Base-by-base conservation (phyloP, 2,113 vertebrate genomes). In the Tenrec ecaudatus region DNA sequence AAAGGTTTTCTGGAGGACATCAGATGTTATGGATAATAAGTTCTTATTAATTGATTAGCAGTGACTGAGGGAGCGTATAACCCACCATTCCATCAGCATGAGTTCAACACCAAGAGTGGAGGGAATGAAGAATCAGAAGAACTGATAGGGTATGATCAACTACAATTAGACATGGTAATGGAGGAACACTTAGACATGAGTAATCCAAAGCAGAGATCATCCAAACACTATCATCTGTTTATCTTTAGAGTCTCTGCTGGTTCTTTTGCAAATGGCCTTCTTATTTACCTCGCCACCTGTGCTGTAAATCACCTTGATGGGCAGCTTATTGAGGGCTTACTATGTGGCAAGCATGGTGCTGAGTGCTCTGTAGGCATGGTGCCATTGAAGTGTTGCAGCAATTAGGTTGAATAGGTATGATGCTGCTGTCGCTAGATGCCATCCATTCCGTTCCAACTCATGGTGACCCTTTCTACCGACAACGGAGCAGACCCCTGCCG, bases 1-100 rank as follows among this genome's bases (percentile, higher is more conserved):
- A n/a, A 90, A 86, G 27, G 29, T 69, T 94, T 95, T 96, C 96
- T 86, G 82, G 68, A 96, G 95, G 89, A 92, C 57, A 71, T 25
- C 20, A 36, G 57, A 66, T 92, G 91, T 73, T n/a, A 11, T 20
- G 25, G 36, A 27, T 82, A 36, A 75, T 79, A 69, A 64, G 82
- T 77, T 90, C 68, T 77, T 82, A 22, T 71, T 82, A 82, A 77
- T 78, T 82, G 84, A 75, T 29, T 33, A 94, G 15, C 79, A 81
- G 38, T 71, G 47, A 53, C 60, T 29, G 31, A 19, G 82, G 62
- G 31, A 31, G 53, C 29, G 94, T 68, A 53, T 71, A 78, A 47
- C 2, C 29, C 43, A 27, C 22, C 43, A 0, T 36, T 33, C 80
- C 20, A 17, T 17, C 71, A 16, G 43, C 66, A n/a, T 2, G 25